These are phyloP conservation scores for Galago senegalensis DNA, from an alignment of 2,797 vertebrate species.

Conservation along the genomic window DNA sequence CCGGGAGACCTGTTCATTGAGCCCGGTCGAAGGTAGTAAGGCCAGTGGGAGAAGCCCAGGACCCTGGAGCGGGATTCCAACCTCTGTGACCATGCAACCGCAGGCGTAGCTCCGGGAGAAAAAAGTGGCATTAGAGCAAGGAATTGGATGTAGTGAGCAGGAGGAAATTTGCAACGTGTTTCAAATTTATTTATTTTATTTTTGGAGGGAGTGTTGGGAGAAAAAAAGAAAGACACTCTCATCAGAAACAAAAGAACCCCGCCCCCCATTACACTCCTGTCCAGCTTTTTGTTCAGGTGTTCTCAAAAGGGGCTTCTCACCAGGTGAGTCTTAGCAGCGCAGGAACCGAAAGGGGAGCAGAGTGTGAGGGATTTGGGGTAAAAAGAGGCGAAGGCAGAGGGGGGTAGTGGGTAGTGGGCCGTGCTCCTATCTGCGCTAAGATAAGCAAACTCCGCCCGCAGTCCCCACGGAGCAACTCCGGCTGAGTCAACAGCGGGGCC, in stretches of 20 bases:
- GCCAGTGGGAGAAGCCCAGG: background rate
- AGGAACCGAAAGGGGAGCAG: background rate
- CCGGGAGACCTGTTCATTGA: rapidly evolving
- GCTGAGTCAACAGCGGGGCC: slow-evolving; percentile 68
- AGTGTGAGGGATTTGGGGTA: background rate
- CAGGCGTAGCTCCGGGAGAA: background rate
- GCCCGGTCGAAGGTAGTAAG: background rate
- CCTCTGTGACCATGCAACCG: background rate
- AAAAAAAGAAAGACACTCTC: background rate
- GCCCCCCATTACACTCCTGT: rapidly evolving
- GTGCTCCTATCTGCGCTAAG: rapidly evolving
- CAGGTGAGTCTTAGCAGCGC: too few relatives aligned
- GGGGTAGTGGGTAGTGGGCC: too few relatives aligned
- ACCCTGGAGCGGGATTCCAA: background rate
- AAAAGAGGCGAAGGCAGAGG: background rate
- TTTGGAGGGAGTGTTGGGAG: background rate
- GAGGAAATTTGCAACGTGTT: background rate
- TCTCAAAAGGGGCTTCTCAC: background rate
- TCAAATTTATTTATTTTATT: background rate
- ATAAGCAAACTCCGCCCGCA: background rate
- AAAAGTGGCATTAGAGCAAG: background rate
- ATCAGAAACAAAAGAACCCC: background rate
- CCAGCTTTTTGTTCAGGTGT: background rate
- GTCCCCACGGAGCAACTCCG: slow-evolving; percentile 46
- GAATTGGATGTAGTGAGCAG: background rate